Evolutionary conservation across 2,888 invertebrate species (phyloP).

Genomic region (Rhabditoides inermis): DNA sequence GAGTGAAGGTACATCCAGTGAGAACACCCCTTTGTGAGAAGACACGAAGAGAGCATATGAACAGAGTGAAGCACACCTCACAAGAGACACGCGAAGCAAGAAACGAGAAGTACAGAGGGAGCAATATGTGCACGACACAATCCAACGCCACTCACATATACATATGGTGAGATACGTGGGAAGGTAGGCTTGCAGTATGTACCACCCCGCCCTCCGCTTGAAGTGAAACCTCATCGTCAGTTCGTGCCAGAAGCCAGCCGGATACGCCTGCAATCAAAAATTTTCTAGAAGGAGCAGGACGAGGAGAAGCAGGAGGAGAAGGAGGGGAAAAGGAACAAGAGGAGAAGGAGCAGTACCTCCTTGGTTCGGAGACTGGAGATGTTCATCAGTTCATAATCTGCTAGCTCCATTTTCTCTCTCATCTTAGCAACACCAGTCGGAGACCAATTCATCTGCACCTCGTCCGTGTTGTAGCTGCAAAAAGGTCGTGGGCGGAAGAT

Average conservation of each 20-base stretch:
- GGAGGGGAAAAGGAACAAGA: too few relatives aligned
- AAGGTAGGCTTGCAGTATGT: conserved; percentile 50
- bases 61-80: too few relatives aligned
- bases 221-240: conserved; percentile 51
- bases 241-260: conserved; percentile 52
- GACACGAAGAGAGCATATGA: too few relatives aligned
- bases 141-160: conserved; percentile 51
- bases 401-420: conserved; percentile 51
- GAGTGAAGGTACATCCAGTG: too few relatives aligned
- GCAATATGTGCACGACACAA: too few relatives aligned
- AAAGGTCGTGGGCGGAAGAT: background rate
- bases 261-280: conserved; percentile 36
- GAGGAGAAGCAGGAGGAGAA: too few relatives aligned
- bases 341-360: too few relatives aligned
- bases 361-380: conserved; percentile 37
- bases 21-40: too few relatives aligned
- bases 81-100: too few relatives aligned
- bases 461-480: conserved; percentile 51
- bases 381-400: conserved; percentile 48
- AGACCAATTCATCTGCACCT: conserved; percentile 50
- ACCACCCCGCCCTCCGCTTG: conserved; percentile 50
- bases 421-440: conserved; percentile 45
- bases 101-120: too few relatives aligned
- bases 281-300: too few relatives aligned
- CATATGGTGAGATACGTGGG: conserved; percentile 52